These are phyloP conservation scores for Rhynchonycteris naso DNA, from an alignment of 2,797 vertebrate species.

Conservation along the genomic window DNA sequence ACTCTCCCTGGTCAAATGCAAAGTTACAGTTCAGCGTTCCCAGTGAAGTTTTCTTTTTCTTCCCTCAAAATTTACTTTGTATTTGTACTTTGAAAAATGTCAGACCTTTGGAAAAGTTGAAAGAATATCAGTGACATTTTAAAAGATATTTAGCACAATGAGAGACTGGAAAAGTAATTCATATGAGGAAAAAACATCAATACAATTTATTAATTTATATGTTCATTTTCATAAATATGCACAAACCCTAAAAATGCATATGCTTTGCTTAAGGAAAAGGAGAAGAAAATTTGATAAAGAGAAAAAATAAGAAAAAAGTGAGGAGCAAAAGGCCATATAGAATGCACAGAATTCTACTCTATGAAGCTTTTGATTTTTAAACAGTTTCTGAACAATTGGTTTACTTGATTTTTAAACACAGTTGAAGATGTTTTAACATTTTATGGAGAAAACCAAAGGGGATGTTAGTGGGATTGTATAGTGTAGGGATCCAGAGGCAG, in stretches of 20 bases:
- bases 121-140: conserved; percentile 12
- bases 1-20: conserved; percentile 24
- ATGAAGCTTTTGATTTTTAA: background rate
- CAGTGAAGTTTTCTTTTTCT: conserved; percentile 16
- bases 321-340: background rate
- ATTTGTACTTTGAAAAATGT: conserved; percentile 28
- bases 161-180: conserved; percentile 50
- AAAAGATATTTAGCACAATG: background rate
- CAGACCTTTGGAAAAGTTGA: conserved; percentile 1
- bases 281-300: background rate
- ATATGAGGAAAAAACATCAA: background rate
- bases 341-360: background rate
- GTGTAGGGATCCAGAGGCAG: background rate
- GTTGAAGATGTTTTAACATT: background rate
- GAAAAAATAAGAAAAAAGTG: conserved; percentile 18
- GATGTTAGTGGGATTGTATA: background rate
- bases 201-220: background rate
- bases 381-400: background rate
- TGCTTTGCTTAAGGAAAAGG: background rate
- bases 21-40: conserved; percentile 50
- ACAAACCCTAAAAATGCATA: background rate
- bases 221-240: conserved; percentile 24
- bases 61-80: background rate
- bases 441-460: background rate
- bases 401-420: conserved; percentile 19